These are phyloP conservation scores for Dendrolimus houi DNA, from an alignment of 2,888 invertebrate species.

Conservation along the genomic window DNA sequence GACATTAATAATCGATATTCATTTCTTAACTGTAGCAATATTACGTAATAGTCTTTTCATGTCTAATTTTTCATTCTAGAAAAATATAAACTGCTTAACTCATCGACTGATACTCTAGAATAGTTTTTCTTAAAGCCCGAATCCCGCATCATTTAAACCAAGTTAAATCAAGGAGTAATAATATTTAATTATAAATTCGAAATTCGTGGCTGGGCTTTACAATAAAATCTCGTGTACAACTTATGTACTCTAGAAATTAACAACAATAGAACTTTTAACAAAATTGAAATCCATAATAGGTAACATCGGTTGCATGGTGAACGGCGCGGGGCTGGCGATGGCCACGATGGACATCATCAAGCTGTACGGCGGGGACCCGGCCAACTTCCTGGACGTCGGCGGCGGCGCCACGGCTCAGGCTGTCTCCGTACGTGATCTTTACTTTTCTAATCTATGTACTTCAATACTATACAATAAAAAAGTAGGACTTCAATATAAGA, in stretches of 20 bases:
- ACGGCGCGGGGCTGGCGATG: conserved; percentile 98
- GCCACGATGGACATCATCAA: conserved; percentile 99
- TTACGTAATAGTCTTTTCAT: background rate
- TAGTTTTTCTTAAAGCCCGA: too few species aligned
- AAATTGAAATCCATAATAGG: conserved; percentile 49
- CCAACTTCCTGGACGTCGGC: conserved; percentile 97
- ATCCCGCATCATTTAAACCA: too few species aligned
- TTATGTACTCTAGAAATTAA: too few species aligned
- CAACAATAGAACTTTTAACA: background rate
- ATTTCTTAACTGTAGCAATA: background rate
- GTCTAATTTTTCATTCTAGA: background rate
- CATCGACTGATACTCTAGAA: too few species aligned
- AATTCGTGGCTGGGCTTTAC: too few species aligned
- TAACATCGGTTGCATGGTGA: conserved; percentile 95
- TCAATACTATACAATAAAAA: too few species aligned
- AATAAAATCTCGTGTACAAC: too few species aligned
- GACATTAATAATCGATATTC: background rate
- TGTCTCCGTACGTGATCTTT: conserved; percentile 83
- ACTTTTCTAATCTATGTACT: too few species aligned
- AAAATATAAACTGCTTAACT: too few species aligned
- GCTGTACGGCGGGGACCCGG: conserved; percentile 95
- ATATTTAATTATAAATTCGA: too few species aligned
- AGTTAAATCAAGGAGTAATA: too few species aligned
- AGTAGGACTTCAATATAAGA: too few species aligned
- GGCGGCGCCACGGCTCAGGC: conserved; percentile 94